Evolutionary conservation across 2,888 invertebrate genomes (phyloP).

Genomic region (Brenthis hecate): DNA sequence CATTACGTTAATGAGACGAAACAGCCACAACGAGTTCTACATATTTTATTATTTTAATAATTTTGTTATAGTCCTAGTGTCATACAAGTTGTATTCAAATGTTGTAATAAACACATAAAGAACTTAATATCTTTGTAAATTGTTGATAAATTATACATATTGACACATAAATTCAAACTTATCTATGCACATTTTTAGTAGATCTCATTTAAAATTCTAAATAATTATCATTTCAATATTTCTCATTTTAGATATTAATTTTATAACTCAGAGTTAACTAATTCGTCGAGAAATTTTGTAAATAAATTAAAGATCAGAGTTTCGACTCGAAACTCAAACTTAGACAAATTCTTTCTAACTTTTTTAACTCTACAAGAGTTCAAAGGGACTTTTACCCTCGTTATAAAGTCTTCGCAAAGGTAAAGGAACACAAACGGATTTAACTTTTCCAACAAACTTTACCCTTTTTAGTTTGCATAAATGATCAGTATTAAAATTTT

Average conservation of each 20-base stretch:
- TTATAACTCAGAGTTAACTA: too few species aligned
- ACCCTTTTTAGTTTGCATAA: conserved; percentile 6
- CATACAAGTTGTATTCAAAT: too few species aligned
- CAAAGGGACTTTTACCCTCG: not conserved
- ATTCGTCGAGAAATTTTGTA: too few species aligned
- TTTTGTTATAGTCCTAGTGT: not conserved
- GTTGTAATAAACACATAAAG: too few species aligned
- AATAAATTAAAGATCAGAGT: too few species aligned
- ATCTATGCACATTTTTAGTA: too few species aligned
- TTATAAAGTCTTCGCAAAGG: not conserved
- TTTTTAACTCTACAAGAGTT: not conserved
- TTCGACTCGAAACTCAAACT: not conserved
- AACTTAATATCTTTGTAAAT: too few species aligned
- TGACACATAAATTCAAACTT: too few species aligned
- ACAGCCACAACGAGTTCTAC: not conserved
- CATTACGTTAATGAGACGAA: not conserved
- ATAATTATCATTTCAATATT: too few species aligned
- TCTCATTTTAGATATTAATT: too few species aligned
- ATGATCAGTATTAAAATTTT: conserved; percentile 1
- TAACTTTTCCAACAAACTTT: conserved; percentile 6
- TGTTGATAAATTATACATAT: too few species aligned
- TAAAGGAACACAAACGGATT: conserved; percentile 1
- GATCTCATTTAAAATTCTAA: too few species aligned
- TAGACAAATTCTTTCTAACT: not conserved
- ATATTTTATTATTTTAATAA: not conserved